Base-by-base conservation (phyloP, 1,140 invertebrate genomes). In the Drosophila paulistorum region DNA sequence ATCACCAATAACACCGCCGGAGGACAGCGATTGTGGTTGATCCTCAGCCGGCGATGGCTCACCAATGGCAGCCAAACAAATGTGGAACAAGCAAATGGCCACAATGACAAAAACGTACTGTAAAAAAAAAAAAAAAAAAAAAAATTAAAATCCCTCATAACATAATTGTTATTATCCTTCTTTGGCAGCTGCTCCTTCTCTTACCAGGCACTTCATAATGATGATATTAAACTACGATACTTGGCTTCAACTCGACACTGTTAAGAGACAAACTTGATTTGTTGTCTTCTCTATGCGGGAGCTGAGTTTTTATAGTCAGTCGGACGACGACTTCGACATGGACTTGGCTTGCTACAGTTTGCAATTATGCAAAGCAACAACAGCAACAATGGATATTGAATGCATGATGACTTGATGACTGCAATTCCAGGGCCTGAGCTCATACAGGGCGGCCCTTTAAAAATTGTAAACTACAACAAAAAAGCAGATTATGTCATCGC, bases 331-430 rank as follows among this genome's bases (percentile, higher is more conserved):
- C 62, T 59, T 59, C 51, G 30, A 54, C 64, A 17, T 51, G 51
- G 71, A 67, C 77, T 74, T 77, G 75, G 81, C 84, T 80, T 87
- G 83, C 84, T 87, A 87, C 84, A 87, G 67, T 87, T 84, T 69
- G 80, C 72, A 77, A 79, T 89, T 89, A 89, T 87, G 84, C 79
- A 87, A 87, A 86, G 68, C 58, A 63, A 62, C 61, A 71, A 72
- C 57, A 66, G 13, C 77, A 67, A 63, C 78, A 37, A 23, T 74
- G 65, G 71, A 71, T 71, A 86, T 77, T 81, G 65, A 81, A 75
- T 86, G 75, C 82, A 86, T 85, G 81, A 81, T 68, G 68, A 71
- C 64, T 77, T 68, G 73, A 62, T 54, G 68, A 59, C 80, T 62
- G 75, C 45, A 23, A 51, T 11, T 51, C 3, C 45, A 51, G 45